Conservation (phyloP, 2,113 vertebrate species). For the Oreochromis aureus region DNA sequence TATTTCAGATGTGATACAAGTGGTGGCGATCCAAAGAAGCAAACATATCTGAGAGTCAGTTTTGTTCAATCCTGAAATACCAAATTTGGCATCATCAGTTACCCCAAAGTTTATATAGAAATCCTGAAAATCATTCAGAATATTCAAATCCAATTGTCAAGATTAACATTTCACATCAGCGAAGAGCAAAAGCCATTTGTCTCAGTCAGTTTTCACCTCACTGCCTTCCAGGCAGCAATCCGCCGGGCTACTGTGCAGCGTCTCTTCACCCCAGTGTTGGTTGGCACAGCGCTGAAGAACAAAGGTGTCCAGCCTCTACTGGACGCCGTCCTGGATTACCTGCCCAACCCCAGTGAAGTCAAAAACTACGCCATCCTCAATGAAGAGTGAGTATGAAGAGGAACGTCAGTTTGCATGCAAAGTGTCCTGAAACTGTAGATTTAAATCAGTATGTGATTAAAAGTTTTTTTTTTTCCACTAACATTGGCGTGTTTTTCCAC, state of each 20-base stretch:
- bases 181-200: neutral
- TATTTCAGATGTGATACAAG: neutral
- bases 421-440: neutral
- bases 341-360: constrained; percentile 89
- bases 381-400: constrained; percentile 74
- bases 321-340: constrained; percentile 86
- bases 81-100: neutral
- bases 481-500: neutral
- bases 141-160: neutral
- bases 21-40: neutral
- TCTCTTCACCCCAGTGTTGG: constrained; percentile 85
- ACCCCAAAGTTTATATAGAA: neutral
- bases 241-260: constrained; percentile 84
- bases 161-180: neutral
- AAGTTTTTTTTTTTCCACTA: neutral
- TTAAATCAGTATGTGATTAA: neutral
- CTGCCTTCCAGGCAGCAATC: constrained; percentile 80
- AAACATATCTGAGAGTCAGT: neutral
- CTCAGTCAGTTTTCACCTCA: neutral
- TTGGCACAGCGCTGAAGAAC: constrained; percentile 94
- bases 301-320: constrained; percentile 92
- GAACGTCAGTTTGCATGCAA: neutral
- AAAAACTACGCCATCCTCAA: constrained; percentile 86
- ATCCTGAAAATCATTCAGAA: neutral
- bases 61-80: neutral